Conservation (phyloP, 2,113 vertebrate species). For the Polypterus bichir region DNA sequence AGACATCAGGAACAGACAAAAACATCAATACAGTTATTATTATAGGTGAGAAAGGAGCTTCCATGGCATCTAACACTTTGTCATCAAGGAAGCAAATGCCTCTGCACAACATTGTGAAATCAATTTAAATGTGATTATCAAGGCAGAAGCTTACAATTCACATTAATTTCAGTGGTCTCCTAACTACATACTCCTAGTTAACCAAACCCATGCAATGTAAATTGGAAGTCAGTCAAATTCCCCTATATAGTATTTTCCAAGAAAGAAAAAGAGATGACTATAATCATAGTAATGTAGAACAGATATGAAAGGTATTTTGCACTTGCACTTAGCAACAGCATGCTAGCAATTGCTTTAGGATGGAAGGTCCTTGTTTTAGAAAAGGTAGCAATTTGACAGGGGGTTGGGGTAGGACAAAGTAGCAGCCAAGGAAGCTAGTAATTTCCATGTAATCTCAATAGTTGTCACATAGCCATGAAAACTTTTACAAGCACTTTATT, state of each 20-base stretch:
- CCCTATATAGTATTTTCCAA: conserved; percentile 24
- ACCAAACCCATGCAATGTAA: conserved; percentile 39
- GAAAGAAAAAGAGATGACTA: conserved; percentile 37
- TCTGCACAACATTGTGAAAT: conserved; percentile 20
- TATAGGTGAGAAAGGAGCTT: conserved; percentile 15
- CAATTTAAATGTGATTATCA: conserved; percentile 45
- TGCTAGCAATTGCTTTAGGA: conserved; percentile 47
- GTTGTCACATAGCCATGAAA: too few relatives aligned
- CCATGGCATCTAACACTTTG: conserved; percentile 18
- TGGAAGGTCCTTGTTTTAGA: conserved; percentile 26
- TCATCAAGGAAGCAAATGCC: conserved; percentile 24
- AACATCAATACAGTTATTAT: conserved; percentile 24
- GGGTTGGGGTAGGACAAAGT: conserved; percentile 27
- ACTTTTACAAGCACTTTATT: too few relatives aligned
- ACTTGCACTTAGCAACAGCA: conserved; percentile 31
- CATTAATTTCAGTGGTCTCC: conserved; percentile 21
- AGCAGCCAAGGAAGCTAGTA: conserved; percentile 31
- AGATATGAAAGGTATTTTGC: conserved; percentile 35
- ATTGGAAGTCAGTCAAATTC: conserved; percentile 50
- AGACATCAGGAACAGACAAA: conserved; percentile 21
- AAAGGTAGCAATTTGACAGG: conserved; percentile 50
- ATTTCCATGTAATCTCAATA: conserved; percentile 46
- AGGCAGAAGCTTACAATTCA: conserved; percentile 22
- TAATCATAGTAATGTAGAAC: conserved; percentile 50
- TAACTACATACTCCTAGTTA: conserved; percentile 24